Conservation (phyloP, 2,113 vertebrate species). For the Taurulus bubalis region DNA sequence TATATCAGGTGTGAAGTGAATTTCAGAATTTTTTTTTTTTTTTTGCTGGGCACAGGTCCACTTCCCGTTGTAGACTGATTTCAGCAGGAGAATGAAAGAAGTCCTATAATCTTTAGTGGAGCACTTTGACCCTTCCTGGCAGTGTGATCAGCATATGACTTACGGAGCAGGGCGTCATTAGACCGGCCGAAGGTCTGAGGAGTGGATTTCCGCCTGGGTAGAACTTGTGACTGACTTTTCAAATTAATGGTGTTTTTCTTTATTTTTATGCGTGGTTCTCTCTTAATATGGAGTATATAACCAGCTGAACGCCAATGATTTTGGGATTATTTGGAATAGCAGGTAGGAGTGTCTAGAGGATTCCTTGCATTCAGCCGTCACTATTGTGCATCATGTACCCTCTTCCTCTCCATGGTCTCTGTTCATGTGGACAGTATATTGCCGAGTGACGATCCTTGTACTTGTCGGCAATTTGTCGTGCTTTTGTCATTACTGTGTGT, state of each 20-base stretch:
- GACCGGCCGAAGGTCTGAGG: slow-evolving; percentile 35
- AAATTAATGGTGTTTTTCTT: neutral
- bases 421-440: neutral
- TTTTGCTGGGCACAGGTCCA: slow-evolving; percentile 2
- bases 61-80: slow-evolving; percentile 34
- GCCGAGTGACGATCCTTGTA: neutral
- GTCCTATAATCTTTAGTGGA: slow-evolving; percentile 25
- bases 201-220: neutral
- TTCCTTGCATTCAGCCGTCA: neutral
- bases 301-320: neutral
- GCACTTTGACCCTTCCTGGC: slow-evolving; percentile 80
- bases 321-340: slow-evolving; percentile 41
- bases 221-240: neutral
- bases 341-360: slow-evolving; percentile 50
- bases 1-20: slow-evolving; percentile 36
- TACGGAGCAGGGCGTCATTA: slow-evolving; percentile 18
- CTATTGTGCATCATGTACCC: neutral
- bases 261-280: neutral
- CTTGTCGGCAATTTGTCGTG: neutral
- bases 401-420: neutral
- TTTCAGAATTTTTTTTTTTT: slow-evolving; percentile 14
- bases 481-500: neutral
- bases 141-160: slow-evolving; percentile 72
- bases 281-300: slow-evolving; percentile 14
- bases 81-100: slow-evolving; percentile 23